Base-by-base conservation (phyloP, 2,113 vertebrate genomes). In the Myxocyprinus asiaticus region DNA sequence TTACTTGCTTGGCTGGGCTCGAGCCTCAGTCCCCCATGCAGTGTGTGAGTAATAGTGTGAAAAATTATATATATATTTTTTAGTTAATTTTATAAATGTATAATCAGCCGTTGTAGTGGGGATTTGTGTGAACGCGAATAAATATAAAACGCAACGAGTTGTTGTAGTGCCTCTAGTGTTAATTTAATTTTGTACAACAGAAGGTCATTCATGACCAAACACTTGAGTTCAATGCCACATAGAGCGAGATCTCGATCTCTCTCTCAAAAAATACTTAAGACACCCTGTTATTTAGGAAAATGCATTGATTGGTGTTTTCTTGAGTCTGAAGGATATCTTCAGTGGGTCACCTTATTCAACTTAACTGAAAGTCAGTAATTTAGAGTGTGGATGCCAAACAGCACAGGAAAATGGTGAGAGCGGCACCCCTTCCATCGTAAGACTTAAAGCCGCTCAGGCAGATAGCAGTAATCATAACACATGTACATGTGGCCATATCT, bases 271-370 rank as follows among this genome's bases (percentile, higher is more conserved):
- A 58, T 8, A 33, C 22, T 33, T 33, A 33, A 44, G 68, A 22
- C 43, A 61, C n/a, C 44, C n/a, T 48, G 56, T 73, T 12, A 61
- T 73, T 73, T 61, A 47, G 48, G 56, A 74, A 62, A 74, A 62
- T 74, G 2, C 48, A 15, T 74, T 6, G 47, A 42, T 69, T 74
- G 56, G 1, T 0, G 6, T 74, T 62, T 33, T 12, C 11, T 74
- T 74, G 45, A 17, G 15, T 59, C 70, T 56, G 50, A 55, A 71
- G 43, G 53, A 61, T 48, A 48, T 73, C 12, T 75, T 64, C 48
- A 76, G 17, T 12, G 48, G 56, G 45, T 51, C 72, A 63, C 61
- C 61, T 43, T 65, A 14, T 11, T 55, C 61, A 47, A 65, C 61
- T 43, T 76, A 17, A 76, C 48, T 64, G 61, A 15, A 65, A 65